Evolutionary conservation across 2,888 invertebrate genomes (phyloP).

Genomic region (Ectemnius continuus): DNA sequence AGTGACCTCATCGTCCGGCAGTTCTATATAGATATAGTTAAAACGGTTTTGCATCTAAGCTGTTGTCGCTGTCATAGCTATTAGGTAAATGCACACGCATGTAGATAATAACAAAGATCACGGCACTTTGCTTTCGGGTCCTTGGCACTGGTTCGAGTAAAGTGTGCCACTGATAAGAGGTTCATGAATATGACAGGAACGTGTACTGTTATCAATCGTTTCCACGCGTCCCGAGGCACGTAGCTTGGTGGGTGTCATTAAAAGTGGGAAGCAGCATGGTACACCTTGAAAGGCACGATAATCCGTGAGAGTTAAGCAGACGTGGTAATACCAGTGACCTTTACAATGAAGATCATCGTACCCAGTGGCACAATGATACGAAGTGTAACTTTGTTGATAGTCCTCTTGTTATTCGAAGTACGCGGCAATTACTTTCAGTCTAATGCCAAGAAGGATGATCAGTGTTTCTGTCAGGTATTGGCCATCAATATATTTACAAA

Average conservation of each 20-base stretch:
- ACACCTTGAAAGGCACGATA: background rate
- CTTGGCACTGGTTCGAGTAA: background rate
- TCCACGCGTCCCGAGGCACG: conserved; percentile 41
- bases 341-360: conserved; percentile 22
- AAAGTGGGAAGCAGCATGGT: conserved; percentile 20
- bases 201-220: conserved; percentile 63
- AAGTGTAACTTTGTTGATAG: conserved; percentile 34
- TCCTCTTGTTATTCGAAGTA: conserved; percentile 37
- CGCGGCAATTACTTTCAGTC: conserved; percentile 67
- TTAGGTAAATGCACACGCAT: too few relatives aligned
- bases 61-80: too few relatives aligned
- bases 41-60: too few relatives aligned
- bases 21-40: too few relatives aligned
- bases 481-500: background rate
- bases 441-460: conserved; percentile 63
- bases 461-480: conserved; percentile 73
- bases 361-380: conserved; percentile 47
- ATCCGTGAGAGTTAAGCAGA: background rate
- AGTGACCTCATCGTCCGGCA: background rate
- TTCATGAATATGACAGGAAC: conserved; percentile 18
- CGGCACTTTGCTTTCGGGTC: too few relatives aligned
- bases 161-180: background rate
- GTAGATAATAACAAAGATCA: too few relatives aligned
- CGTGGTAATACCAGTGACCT: conserved; percentile 18
- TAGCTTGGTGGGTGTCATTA: conserved; percentile 22